Conservation (phyloP, 2,113 vertebrate genomes). For the Heterochromis multidens region DNA sequence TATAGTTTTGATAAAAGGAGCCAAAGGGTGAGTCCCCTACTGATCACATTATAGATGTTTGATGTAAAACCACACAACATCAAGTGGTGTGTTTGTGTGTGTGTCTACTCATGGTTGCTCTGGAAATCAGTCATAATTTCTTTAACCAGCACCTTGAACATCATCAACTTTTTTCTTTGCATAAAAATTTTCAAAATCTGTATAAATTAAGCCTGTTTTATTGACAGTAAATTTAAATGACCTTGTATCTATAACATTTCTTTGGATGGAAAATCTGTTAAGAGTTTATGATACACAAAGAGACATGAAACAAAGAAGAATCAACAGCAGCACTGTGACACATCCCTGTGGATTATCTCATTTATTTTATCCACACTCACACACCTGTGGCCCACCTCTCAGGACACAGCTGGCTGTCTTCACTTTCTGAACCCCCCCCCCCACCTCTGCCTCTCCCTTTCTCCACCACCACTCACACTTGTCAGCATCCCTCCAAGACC, state of each 20-base stretch:
- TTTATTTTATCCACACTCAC: not conserved
- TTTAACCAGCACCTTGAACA: not conserved
- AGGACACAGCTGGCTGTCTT: constrained; percentile 23
- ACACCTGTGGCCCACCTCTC: not conserved
- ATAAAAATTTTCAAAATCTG: not conserved
- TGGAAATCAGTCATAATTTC: not conserved
- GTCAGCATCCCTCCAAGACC: not conserved
- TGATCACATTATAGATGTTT: not conserved
- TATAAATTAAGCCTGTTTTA: too few relatives aligned
- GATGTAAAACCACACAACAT: not conserved
- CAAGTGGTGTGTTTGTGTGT: not conserved
- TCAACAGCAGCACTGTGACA: not conserved
- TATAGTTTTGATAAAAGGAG: too few relatives aligned
- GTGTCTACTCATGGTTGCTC: not conserved
- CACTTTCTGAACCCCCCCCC: not conserved
- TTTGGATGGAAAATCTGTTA: not conserved
- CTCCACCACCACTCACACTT: not conserved
- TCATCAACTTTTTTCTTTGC: not conserved
- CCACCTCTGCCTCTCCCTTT: not conserved
- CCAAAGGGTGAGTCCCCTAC: too few relatives aligned
- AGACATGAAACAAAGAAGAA: not conserved
- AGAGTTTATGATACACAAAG: not conserved
- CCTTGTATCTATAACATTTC: not conserved
- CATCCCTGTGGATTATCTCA: not conserved
- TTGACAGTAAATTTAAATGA: not conserved